These are phyloP conservation scores for Marmota monax DNA, from an alignment of 2,113 vertebrate species.

Conservation along the genomic window DNA sequence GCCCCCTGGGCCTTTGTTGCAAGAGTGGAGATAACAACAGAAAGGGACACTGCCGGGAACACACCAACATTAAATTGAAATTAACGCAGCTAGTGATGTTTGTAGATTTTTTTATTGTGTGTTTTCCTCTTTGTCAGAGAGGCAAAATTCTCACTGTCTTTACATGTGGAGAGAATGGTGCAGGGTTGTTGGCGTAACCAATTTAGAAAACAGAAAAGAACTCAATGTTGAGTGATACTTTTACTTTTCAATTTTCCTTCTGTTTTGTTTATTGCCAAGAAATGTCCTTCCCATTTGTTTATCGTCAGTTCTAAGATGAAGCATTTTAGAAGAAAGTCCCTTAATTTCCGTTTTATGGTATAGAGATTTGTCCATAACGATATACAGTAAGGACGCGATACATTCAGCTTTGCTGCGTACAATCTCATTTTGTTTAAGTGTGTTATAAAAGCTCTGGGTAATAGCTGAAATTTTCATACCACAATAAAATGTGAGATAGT, in stretches of 20 bases:
- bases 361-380: not conserved
- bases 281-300: not conserved
- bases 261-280: not conserved
- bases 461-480: not conserved
- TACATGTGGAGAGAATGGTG: not conserved
- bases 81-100: not conserved
- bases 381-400: not conserved
- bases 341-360: not conserved
- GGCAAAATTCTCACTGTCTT: not conserved
- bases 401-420: not conserved
- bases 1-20: not conserved
- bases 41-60: not conserved
- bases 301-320: constrained; percentile 5
- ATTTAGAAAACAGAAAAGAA: not conserved
- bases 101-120: not conserved
- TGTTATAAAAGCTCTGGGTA: not conserved
- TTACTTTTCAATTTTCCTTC: constrained; percentile 6
- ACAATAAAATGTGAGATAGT: not conserved
- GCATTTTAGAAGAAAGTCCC: not conserved
- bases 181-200: not conserved
- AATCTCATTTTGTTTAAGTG: constrained; percentile 13
- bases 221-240: not conserved
- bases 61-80: not conserved
- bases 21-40: not conserved
- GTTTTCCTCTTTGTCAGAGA: not conserved